Conservation (phyloP, 2,113 vertebrate species). For the Actenoides hombroni region DNA sequence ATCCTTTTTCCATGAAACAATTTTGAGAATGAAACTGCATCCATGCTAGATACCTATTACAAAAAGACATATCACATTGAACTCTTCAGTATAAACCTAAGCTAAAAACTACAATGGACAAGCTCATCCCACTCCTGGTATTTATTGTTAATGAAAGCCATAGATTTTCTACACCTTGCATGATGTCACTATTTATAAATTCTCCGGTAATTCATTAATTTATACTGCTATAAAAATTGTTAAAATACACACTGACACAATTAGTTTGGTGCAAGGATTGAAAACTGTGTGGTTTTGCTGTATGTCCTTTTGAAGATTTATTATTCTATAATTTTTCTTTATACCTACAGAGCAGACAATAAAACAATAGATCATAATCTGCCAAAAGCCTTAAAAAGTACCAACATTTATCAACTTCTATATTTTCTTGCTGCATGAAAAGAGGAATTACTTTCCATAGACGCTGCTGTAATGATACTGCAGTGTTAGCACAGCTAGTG, state of each 20-base stretch:
- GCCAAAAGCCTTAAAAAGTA: neutral
- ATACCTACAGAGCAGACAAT: neutral
- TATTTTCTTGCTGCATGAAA: neutral
- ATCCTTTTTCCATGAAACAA: neutral
- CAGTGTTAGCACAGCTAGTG: neutral
- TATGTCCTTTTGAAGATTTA: neutral
- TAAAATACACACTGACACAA: neutral
- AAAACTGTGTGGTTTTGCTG: neutral
- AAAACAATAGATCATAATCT: neutral
- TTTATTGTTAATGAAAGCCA: neutral
- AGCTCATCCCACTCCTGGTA: neutral
- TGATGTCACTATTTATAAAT: neutral
- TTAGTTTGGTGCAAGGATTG: neutral
- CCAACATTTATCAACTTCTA: neutral
- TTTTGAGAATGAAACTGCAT: neutral
- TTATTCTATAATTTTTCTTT: neutral
- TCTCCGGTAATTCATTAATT: neutral
- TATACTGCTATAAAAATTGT: neutral
- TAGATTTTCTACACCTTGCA: neutral
- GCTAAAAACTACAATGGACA: neutral
- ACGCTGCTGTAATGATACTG: neutral
- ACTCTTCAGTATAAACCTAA: neutral
- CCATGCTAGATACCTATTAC: neutral
- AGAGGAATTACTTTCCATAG: neutral
- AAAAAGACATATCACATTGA: rapidly evolving